Evolutionary conservation across 2,888 invertebrate genomes (phyloP).

Genomic region (Chironomus riparius): DNA sequence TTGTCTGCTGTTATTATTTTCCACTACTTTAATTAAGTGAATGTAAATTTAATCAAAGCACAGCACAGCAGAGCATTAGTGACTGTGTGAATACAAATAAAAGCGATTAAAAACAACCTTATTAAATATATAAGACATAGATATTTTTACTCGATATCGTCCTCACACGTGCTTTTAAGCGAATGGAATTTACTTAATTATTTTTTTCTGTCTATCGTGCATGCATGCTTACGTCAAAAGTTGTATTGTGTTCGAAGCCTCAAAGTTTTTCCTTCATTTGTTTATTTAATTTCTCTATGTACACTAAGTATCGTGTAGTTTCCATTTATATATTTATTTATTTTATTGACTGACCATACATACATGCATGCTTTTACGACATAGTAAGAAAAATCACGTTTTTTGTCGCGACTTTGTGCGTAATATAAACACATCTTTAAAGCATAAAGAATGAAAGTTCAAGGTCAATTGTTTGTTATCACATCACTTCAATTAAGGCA

Average conservation of each 20-base stretch:
- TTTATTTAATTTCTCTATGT: not conserved
- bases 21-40: too few relatives aligned
- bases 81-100: not conserved
- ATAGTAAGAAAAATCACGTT: not conserved
- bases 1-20: too few relatives aligned
- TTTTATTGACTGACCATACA: too few relatives aligned
- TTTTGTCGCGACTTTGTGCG: not conserved
- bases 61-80: too few relatives aligned
- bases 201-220: not conserved
- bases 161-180: not conserved
- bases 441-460: not conserved
- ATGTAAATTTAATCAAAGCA: too few relatives aligned
- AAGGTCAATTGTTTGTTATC: not conserved
- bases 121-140: not conserved
- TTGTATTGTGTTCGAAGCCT: not conserved
- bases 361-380: not conserved
- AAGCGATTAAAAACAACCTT: not conserved
- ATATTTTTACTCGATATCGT: not conserved
- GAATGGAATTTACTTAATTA: not conserved
- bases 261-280: not conserved
- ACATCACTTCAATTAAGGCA: not conserved
- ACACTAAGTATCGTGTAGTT: too few relatives aligned
- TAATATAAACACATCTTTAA: not conserved
- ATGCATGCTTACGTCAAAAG: too few relatives aligned
- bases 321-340: too few relatives aligned